These are phyloP conservation scores for Oncorhynchus clarkii DNA, from an alignment of 2,113 vertebrate species.

Conservation along the genomic window DNA sequence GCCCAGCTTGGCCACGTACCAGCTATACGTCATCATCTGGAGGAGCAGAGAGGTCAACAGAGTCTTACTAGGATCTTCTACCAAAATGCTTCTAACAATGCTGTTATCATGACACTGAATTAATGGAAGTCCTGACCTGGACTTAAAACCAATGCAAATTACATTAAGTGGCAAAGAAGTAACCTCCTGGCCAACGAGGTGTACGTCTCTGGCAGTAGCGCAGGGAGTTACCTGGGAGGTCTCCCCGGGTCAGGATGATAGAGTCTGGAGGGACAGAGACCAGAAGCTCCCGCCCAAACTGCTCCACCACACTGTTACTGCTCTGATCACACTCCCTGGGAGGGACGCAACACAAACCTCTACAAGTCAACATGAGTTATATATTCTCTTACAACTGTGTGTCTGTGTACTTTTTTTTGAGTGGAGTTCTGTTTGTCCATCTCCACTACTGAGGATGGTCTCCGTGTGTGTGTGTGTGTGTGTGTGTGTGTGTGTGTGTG, in stretches of 20 bases:
- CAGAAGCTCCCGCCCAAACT: slow-evolving; percentile 87
- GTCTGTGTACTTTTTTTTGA: too few relatives aligned
- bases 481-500: slow-evolving; percentile 7
- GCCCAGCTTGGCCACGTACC: slow-evolving; percentile 91
- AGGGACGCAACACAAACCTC: slow-evolving; percentile 12
- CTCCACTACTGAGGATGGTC: neutral
- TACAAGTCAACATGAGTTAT: neutral
- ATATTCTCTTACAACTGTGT: neutral
- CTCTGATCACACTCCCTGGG: slow-evolving; percentile 87
- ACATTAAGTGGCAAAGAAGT: slow-evolving; percentile 1
- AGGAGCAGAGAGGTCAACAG: neutral
- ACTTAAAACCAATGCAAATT: too few relatives aligned
- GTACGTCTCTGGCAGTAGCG: slow-evolving; percentile 90
- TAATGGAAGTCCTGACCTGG: too few relatives aligned
- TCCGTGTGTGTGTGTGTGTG: neutral
- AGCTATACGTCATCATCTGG: slow-evolving; percentile 96
- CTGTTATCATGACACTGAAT: too few relatives aligned
- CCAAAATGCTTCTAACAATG: too few relatives aligned
- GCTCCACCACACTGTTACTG: slow-evolving; percentile 81
- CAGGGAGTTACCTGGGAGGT: slow-evolving; percentile 90
- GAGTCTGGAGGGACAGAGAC: slow-evolving; percentile 80
- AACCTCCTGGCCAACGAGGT: slow-evolving; percentile 96
- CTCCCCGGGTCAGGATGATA: slow-evolving; percentile 89
- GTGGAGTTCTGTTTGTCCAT: neutral
- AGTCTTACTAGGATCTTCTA: too few relatives aligned